A percentile compares a stretch with the other conserved stretches of the same genome.
phyloP scores from a whole-genome alignment of 2,113 vertebrate species.

The Chiloscyllium plagiosum region DNA sequence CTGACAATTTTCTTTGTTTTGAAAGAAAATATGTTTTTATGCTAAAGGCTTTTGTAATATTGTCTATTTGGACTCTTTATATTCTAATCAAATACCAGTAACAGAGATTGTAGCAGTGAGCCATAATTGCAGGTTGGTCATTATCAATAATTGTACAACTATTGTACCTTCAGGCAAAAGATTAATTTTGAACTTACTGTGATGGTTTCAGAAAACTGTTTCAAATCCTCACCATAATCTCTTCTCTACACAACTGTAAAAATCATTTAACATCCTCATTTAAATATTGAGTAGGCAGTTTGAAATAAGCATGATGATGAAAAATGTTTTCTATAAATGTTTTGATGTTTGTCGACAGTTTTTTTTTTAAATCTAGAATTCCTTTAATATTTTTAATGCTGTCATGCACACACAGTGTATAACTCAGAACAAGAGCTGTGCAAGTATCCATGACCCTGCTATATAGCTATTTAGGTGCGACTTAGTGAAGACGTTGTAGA shows the following conservation, averaged over 20 bases:
- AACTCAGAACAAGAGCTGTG: neutral
- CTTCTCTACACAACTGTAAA: neutral
- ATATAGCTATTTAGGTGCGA: neutral
- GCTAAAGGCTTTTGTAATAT: neutral
- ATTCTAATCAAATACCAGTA: neutral
- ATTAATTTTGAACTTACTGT: neutral
- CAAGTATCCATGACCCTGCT: neutral
- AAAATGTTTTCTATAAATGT: neutral
- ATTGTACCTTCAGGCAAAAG: neutral
- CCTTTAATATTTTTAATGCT: neutral
- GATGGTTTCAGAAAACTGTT: neutral
- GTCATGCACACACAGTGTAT: neutral
- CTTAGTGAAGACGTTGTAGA: neutral
- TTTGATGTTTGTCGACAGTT: neutral
- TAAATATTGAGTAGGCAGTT: neutral
- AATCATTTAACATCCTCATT: neutral
- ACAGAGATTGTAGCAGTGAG: neutral
- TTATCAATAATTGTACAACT: neutral
- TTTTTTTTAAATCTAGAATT: neutral
- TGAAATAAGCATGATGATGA: neutral
- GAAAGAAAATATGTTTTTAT: neutral
- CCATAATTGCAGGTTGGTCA: neutral
- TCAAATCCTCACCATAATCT: neutral
- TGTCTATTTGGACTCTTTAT: neutral
- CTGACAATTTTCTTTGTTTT: neutral